Percentiles rank a stretch among this genome's conserved stretches.
phyloP scores from a whole-genome alignment of 2,797 vertebrate species.

The Chromis chromis region DNA sequence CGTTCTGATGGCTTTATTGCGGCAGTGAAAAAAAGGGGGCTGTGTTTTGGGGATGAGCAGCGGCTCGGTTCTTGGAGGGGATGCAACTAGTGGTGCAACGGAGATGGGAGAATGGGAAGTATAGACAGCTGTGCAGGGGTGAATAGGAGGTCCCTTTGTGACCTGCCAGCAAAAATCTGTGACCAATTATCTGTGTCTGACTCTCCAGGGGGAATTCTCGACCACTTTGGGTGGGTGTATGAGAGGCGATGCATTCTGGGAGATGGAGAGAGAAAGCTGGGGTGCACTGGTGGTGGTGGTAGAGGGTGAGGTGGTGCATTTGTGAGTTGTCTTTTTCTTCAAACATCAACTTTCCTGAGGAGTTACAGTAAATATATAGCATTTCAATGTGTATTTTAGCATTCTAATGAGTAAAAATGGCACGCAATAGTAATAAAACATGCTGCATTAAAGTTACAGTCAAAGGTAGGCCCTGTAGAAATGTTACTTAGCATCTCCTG shows the following conservation, averaged over 20 bases:
- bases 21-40: slow-evolving; percentile 69
- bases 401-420: not conserved
- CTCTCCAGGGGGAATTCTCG: slow-evolving; percentile 80
- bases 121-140: slow-evolving; percentile 84
- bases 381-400: slow-evolving; percentile 1
- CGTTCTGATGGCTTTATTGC: slow-evolving; percentile 71
- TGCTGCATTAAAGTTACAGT: slow-evolving; percentile 8
- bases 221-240: slow-evolving; percentile 68
- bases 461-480: slow-evolving; percentile 20
- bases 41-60: slow-evolving; percentile 67
- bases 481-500: slow-evolving; percentile 41
- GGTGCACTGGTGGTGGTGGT: not conserved
- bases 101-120: slow-evolving; percentile 73
- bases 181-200: slow-evolving; percentile 88
- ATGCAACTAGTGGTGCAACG: slow-evolving; percentile 55
- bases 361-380: not conserved
- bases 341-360: slow-evolving; percentile 1
- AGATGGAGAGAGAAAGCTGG: slow-evolving; percentile 15
- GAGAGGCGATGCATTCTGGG: slow-evolving; percentile 54
- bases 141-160: slow-evolving; percentile 88
- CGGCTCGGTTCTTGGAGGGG: slow-evolving; percentile 43
- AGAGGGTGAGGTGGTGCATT: slow-evolving; percentile 5
- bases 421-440: not conserved
- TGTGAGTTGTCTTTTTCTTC: slow-evolving; percentile 29
- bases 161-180: slow-evolving; percentile 86